Conservation (phyloP, 2,888 invertebrate species). For the Metalampra italica region DNA sequence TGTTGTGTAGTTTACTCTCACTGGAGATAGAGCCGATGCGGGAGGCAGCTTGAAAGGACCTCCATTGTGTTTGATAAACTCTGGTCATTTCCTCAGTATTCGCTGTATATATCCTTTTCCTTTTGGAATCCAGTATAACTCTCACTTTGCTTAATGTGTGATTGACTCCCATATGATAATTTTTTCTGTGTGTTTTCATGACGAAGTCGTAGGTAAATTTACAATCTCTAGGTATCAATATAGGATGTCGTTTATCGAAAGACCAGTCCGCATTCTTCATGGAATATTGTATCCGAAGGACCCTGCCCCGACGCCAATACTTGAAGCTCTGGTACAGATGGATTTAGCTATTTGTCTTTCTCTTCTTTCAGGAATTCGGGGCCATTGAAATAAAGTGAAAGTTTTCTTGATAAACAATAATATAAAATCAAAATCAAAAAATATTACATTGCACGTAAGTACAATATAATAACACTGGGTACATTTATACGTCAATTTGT, state of each 20-base stretch:
- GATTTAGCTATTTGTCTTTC: not conserved
- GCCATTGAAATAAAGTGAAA: not conserved
- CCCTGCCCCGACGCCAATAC: no score
- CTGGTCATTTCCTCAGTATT: constrained; percentile 5
- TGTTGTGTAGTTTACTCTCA: constrained; percentile 5
- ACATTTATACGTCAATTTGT: no score
- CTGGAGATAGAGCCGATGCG: constrained; percentile 9
- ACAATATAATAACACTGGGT: no score
- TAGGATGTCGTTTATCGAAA: not conserved
- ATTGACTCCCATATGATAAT: constrained; percentile 7
- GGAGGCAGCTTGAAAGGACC: constrained; percentile 12
- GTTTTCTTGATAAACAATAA: no score
- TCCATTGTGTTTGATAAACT: constrained; percentile 12
- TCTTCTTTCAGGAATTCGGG: not conserved
- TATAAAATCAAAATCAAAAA: no score
- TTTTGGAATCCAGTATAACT: constrained; percentile 8
- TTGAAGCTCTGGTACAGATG: not conserved
- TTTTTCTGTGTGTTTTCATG: no score
- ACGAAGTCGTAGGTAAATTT: no score
- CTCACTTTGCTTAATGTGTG: constrained; percentile 6
- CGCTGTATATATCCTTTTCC: constrained; percentile 5
- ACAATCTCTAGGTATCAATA: no score
- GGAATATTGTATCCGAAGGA: no score
- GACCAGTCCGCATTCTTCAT: constrained; percentile 2
- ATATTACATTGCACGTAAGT: no score